Base-by-base conservation (phyloP, 30 jellyfish, hydroid and myxozoan species). In the Clytia hemisphaerica region DNA sequence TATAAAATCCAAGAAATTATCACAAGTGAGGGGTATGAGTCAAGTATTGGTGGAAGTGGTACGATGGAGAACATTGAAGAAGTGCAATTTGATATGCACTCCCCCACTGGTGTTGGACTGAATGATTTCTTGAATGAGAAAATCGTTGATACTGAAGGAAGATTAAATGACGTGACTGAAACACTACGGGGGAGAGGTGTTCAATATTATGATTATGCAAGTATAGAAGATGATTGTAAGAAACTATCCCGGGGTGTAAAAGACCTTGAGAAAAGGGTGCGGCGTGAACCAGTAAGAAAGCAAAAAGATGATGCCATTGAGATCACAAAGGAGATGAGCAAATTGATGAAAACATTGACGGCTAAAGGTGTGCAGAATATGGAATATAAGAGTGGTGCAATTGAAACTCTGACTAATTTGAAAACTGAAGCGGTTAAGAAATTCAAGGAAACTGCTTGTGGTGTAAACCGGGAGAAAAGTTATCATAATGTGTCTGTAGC, bases 1-100 rank as follows among this genome's bases (percentile, higher is more conserved):
- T 12, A 27, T 2, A 69, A 69, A 48, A 69, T 69, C 2, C 51
- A 45, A n/a, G 77, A 69, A 25, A 44, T 69, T 50, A 42, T 69
- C 4, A 69, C 73, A 25, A 47, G 59, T 21, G n/a, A 47, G 6
- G 59, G 76, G 3, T 28, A 26, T 24, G 54, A 28, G 15, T 18
- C 75, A 4, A 30, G 77, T n/a, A n/a, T n/a, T n/a, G n/a, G n/a
- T 54, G 33, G 12, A 25, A 50, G 37, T 24, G 81, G 40, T 0
- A 69, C 76, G 37, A n/a, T 28, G 5, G 19, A 25, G 2, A 4
- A 42, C 6, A 49, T 48, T 28, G 81, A 40, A 47, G 55, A 42
- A 16, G 7, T 14, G 10, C 33, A 31, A 21, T 18, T 14, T 30
- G 67, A 60, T 32, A n/a, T n/a, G n/a, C n/a, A n/a, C n/a, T n/a